Base-by-base conservation (phyloP, 2,888 invertebrate genomes). In the Epinotia nisella region DNA sequence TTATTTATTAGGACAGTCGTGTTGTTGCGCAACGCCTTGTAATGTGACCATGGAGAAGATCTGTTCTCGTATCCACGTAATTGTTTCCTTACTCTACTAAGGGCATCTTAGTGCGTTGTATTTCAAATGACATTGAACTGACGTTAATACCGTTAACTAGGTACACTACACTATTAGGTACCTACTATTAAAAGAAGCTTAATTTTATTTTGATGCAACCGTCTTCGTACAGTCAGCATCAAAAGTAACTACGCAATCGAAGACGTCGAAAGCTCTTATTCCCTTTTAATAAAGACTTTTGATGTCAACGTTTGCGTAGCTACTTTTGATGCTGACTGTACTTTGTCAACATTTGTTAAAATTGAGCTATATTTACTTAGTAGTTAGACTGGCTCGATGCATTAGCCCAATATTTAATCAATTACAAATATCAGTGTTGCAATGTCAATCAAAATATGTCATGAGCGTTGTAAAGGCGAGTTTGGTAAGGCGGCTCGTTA, bases 51-150 rank as follows among this genome's bases (percentile, higher is more conserved):
- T 73, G 73, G 64, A 68, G 73, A 69, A 69, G 64, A 73, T 73
- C 62, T 73, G 68, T 73, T 68, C 62, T 69, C 41, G 41, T 68
- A 73, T 69, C 62, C 58, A 73, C 73, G 58, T 68, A 73, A 73
- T 69, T 69, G 64, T 73, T 73, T 73, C 73, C 73, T 73, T 73
- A 53, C 64, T 69, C 24, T 39, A 64, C 39, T 68, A 69, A 73
- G 73, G 69, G 73, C 69, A 69, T 45, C 69, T 68, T 73, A 68
- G 59, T 73, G 73, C 73, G 73, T 64, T 73, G 68, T 69, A 69
- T 73, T 51, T 41, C 58, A 64, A 73, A 58, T 73, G 64, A 41
- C 73, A 64, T 69, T 64, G 64, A 64, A 68, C 68, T 64, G 49
- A 51, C 49, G 51, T 64, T 65, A 70, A 58, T 59, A 19, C 51